Evolutionary conservation across 64 coral and sea anemone species (phyloP), one percentile per base, ranked within the genome.

Genomic region (Cladopsammia gracilis): DNA sequence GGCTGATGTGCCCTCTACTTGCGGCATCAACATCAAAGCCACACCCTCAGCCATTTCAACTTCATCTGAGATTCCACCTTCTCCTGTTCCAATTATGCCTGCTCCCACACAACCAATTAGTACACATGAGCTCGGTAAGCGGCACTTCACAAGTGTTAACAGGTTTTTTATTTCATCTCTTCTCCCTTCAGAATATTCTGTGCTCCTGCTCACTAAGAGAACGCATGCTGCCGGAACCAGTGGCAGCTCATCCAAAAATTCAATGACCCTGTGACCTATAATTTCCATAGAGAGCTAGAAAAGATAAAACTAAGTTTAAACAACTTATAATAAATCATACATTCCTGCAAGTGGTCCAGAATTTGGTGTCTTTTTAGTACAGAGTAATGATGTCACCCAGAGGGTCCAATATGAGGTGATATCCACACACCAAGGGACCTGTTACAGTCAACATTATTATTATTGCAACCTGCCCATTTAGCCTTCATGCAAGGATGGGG

Each of bases 91-190:
- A 60, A 97, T 80, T 43, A 93, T 70, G 3, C 96, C 96, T 45
- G 60, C 48, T 79, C 92, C 96, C 51, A 97, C 93, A 69, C 96
- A 94, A 16, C 96, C 96, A 76, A 97, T 68, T 0, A 97, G 48
- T 46, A 81, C 47, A 71, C 96, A 97, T 19, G 64, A 91, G 49
- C 34, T 88, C n/a, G 96, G 96, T 62, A 97, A 64, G 43, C 87
- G 46, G 11, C 61, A 53, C 67, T 80, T 97, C 23, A 94, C 91
- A 24, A 88, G 49, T 19, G 82, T 86, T 12, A 97, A 84, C 4
- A 97, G 76, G 58, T 57, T 82, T 64, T 88, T 92, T 83, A 97
- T 86, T 91, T 97, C 96, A 97, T 97, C 96, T 94, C 83, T 82
- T 24, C 92, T 80, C 7, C 67, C 49, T 43, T 97, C 96, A 70